Base-by-base conservation (phyloP, 2,797 vertebrate genomes). In the Smutsia temminckii region DNA sequence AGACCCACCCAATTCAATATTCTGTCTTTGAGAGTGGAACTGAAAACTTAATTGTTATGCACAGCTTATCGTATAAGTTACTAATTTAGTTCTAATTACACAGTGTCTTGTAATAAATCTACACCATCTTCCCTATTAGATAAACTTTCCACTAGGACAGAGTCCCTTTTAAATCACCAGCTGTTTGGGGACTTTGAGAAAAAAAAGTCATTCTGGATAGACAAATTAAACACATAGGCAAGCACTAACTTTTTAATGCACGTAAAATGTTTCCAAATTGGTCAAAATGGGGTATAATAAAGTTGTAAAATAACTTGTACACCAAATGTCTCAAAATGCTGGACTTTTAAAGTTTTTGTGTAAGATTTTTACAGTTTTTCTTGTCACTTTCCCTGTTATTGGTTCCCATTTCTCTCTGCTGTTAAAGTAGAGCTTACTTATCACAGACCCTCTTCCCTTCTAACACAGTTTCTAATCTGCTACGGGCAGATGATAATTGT, bases 1-100 rank as follows among this genome's bases (percentile, higher is more conserved):
- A 53, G 86, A 92, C 80, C 72, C 88, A 89, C 92, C 87, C 95
- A 87, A 49, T 55, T 75, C 72, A 34, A 53, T 66, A 32, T 68
- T 71, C 46, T 91, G 11, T 51, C 46, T 86, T 71, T 66, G 51
- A 93, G 57, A 80, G 34, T 91, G 64, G 89, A 89, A 86, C 69
- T 12, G 59, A 96, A 95, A 93, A 64, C 7, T 21, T 75, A 46
- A 34, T 61, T 37, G 32, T 16, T 71, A 18, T 83, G 57, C 71
- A 84, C 20, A 34, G 17, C 13, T 84, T n/a, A 40, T 32, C 46
- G n/a, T 84, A 57, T 40, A 51, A 53, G 49, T 51, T 55, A 71
- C 61, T 71, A 49, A n/a, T 46, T 61, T 72, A 53, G 66, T 72
- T 81, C 71, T 66, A 14, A n/a, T 78, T 68, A 6, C 37, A 14